Evolutionary conservation across 2,113 vertebrate genomes (phyloP).

Genomic region (Cephalopterus ornatus): DNA sequence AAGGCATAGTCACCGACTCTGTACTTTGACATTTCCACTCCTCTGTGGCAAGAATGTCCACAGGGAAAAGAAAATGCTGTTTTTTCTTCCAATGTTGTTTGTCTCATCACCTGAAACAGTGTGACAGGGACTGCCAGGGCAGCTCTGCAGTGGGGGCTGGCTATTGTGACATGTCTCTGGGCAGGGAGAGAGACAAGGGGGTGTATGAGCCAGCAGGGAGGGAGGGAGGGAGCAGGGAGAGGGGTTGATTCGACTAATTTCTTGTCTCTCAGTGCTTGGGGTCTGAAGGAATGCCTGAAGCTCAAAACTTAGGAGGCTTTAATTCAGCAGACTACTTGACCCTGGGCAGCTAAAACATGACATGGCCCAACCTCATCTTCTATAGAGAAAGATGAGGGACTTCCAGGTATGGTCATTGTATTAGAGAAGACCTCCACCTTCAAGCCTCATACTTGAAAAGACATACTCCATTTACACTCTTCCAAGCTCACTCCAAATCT

Average conservation of each 20-base stretch:
- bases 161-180: background rate
- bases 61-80: background rate
- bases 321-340: background rate
- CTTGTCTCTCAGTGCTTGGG: background rate
- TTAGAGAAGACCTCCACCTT: background rate
- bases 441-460: background rate
- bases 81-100: background rate
- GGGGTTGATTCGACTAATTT: background rate
- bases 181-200: background rate
- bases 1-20: background rate
- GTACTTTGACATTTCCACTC: background rate
- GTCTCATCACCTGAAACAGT: background rate
- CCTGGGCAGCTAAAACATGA: background rate
- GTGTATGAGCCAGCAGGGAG: fast-evolving
- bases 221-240: background rate
- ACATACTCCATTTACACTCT: background rate
- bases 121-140: no score
- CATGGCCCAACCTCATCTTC: background rate
- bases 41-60: background rate
- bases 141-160: background rate
- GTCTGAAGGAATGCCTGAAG: background rate
- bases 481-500: background rate
- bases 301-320: background rate
- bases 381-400: background rate
- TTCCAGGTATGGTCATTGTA: fast-evolving